A percentile compares a stretch with the other conserved stretches of the same genome.
phyloP scores from a whole-genome alignment of 1,140 invertebrate genomes.

The Apis dorsata region DNA sequence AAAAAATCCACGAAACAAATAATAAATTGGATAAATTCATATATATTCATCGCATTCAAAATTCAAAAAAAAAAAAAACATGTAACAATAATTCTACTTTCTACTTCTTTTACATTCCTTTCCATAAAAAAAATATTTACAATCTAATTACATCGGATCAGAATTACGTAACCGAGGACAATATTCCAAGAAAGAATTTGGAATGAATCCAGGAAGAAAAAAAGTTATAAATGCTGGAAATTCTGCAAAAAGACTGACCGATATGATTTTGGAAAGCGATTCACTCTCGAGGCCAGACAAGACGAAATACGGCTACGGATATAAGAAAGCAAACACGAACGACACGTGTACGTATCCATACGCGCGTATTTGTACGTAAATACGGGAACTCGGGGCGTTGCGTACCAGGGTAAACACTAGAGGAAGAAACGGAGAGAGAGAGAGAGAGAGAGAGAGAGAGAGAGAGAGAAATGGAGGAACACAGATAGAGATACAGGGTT shows the following conservation, averaged over 20 bases:
- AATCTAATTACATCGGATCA: too few species aligned
- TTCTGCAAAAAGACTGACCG: slow-evolving; percentile 33
- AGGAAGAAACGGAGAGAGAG: slow-evolving; percentile 44
- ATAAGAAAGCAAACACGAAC: slow-evolving; percentile 75
- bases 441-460: slow-evolving; percentile 17
- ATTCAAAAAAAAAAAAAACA: too few species aligned
- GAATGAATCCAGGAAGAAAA: neutral
- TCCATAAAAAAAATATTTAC: too few species aligned
- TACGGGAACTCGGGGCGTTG: slow-evolving; percentile 71
- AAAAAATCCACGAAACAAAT: too few species aligned
- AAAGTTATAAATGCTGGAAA: slow-evolving; percentile 7
- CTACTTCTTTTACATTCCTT: too few species aligned
- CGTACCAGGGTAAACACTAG: slow-evolving; percentile 72
- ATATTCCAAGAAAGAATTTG: neutral
- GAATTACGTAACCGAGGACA: too few species aligned
- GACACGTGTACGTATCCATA: slow-evolving; percentile 59
- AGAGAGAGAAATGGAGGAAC: slow-evolving; percentile 18
- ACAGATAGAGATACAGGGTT: slow-evolving; percentile 27
- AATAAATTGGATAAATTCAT: too few species aligned
- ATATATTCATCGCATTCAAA: too few species aligned
- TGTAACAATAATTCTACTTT: too few species aligned
- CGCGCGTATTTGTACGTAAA: slow-evolving; percentile 76
- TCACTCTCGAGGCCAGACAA: slow-evolving; percentile 57
- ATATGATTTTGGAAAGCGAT: slow-evolving; percentile 49
- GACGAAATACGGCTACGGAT: slow-evolving; percentile 65